Base-by-base conservation (phyloP, 2,888 invertebrate species). In the Drosophila parthenogenetica region DNA sequence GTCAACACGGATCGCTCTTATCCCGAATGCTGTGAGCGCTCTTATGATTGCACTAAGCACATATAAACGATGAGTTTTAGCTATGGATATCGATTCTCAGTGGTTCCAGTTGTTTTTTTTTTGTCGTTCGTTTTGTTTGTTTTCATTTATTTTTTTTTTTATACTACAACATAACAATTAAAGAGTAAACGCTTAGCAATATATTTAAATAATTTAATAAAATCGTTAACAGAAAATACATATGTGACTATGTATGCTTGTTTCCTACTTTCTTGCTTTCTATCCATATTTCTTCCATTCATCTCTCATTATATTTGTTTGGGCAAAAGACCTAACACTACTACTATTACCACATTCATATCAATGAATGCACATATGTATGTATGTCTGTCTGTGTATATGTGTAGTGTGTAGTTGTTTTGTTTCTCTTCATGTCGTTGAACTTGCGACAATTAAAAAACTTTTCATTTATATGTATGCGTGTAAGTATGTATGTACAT, bases 161-260 rank as follows among this genome's bases (percentile, higher is more conserved):
- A 87, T 85, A 82, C 83, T 83, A 83, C 89, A 83, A 89, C 89
- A 89, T 83, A 83, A 83, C 83, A 83, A 88, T 83, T 89, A 85
- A 87, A 83, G 85, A 67, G 70, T 83, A 83, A 83, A 89, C 83
- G 82, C 83, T 87, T 83, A 83, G 86, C 86, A 81, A 71, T 89
- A 88, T 61, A 81, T 81, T 83, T 85, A 83, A 83, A 83, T 83
- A 83, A 83, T 83, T 83, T 85, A 83, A 83, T 89, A 83, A 85
- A 83, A 87, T 83, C 88, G 81, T 85, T 87, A 83, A 83, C 89
- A 89, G 85, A 74, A 87, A 89, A 87, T 49, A 49, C 58, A 81
- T 78, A 70, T 74, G 78, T 53, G 42, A 57, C 48, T 35, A 71
- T 86, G 58, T 81, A 87, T 68, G 65, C 77, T 63, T 83, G 57